phyloP scores from a whole-genome alignment of 2,113 vertebrate species.

The Triplophysa tibetana region DNA sequence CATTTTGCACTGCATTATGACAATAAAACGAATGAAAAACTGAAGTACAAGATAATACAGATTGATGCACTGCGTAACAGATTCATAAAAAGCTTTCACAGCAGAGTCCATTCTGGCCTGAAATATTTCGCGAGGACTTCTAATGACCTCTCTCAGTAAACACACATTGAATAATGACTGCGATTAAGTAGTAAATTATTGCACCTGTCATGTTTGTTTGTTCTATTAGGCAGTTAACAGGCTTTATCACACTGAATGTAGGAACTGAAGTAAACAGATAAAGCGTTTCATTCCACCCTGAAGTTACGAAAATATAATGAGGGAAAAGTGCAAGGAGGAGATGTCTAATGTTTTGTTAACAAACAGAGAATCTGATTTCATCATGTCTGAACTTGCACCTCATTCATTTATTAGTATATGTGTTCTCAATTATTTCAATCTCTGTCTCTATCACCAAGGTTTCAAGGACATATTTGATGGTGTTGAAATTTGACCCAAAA shows the following conservation, averaged over 20 bases:
- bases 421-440: too few species aligned
- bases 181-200: slow-evolving; percentile 40
- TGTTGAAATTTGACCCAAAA: too few species aligned
- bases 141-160: slow-evolving; percentile 44
- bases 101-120: slow-evolving; percentile 19
- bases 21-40: slow-evolving; percentile 13
- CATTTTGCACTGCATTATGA: neutral
- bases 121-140: slow-evolving; percentile 30
- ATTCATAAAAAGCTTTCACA: slow-evolving; percentile 20
- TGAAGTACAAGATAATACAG: neutral
- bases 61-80: neutral
- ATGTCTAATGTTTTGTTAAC: neutral
- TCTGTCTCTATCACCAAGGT: too few species aligned
- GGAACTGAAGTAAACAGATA: neutral
- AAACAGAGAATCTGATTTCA: neutral
- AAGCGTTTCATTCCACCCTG: neutral
- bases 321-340: neutral
- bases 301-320: neutral
- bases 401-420: neutral
- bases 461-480: too few species aligned
- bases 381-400: neutral
- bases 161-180: slow-evolving; percentile 46
- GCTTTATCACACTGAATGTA: slow-evolving; percentile 19
- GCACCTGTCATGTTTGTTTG: slow-evolving; percentile 43
- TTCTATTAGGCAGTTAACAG: slow-evolving; percentile 48